phyloP scores from a whole-genome alignment of 2,113 vertebrate genomes.

The Callaeas wilsoni region DNA sequence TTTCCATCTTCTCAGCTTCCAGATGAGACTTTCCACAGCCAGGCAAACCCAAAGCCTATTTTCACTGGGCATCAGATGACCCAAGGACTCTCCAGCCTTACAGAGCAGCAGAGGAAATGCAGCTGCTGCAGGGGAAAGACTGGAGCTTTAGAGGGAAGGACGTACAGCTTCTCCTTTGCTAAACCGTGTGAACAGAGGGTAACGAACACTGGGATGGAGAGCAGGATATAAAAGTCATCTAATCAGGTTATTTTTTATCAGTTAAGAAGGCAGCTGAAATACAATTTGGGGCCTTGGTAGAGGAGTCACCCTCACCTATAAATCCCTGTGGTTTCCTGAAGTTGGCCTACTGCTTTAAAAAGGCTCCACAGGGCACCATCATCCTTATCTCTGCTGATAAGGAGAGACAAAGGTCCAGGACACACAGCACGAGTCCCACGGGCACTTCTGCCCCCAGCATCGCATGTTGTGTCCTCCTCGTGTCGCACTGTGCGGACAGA shows the following conservation, averaged over 20 bases:
- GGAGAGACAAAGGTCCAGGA: not conserved
- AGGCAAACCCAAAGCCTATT: not conserved
- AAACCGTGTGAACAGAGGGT: rapidly evolving
- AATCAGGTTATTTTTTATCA: not conserved
- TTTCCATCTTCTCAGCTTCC: not conserved
- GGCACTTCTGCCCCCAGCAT: not conserved
- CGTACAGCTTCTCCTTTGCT: rapidly evolving
- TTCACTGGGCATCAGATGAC: not conserved
- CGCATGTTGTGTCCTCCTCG: rapidly evolving
- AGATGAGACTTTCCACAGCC: not conserved
- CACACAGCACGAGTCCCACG: rapidly evolving
- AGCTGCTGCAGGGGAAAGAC: not conserved
- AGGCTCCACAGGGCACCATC: rapidly evolving
- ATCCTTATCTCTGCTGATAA: not conserved
- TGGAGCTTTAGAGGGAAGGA: not conserved
- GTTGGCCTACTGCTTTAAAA: not conserved
- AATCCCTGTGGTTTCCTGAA: not conserved
- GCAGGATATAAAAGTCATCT: rapidly evolving
- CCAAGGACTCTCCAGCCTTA: not conserved
- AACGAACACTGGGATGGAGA: rapidly evolving
- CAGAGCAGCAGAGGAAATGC: not conserved
- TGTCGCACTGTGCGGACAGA: rapidly evolving
- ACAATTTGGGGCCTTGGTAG: rapidly evolving
- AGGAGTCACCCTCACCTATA: not conserved
- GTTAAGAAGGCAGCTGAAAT: not conserved